These are phyloP conservation scores for Formica exsecta DNA, from an alignment of 1,140 invertebrate genomes.

Conservation along the genomic window DNA sequence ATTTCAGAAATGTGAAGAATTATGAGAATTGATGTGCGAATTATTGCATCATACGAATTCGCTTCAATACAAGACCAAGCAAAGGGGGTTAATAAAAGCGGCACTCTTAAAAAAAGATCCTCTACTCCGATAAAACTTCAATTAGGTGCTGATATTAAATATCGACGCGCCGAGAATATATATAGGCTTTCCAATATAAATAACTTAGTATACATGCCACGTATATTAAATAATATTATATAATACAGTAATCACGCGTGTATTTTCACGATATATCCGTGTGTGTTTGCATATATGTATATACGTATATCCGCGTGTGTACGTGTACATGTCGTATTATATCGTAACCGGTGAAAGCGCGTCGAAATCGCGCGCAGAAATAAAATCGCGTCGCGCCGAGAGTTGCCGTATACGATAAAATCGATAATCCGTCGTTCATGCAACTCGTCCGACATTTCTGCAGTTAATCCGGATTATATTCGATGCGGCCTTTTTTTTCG, in stretches of 20 bases:
- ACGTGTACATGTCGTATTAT: background rate
- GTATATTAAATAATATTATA: conserved; percentile 36
- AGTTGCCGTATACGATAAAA: conserved; percentile 63
- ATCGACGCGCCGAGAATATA: background rate
- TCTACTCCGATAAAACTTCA: background rate
- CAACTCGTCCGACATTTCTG: conserved; percentile 61
- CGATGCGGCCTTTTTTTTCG: conserved; percentile 28
- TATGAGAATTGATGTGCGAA: background rate
- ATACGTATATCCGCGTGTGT: no score
- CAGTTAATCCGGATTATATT: conserved; percentile 60
- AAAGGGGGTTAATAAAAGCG: background rate
- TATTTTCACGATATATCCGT: background rate
- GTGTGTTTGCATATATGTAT: background rate
- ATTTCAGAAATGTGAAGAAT: background rate
- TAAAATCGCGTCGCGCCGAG: conserved; percentile 57
- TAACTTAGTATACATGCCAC: background rate
- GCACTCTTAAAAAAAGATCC: background rate
- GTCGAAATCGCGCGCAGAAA: conserved; percentile 60
- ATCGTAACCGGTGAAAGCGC: conserved; percentile 63
- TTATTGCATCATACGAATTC: background rate
- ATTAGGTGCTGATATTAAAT: background rate
- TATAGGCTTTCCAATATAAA: background rate
- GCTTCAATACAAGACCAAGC: background rate
- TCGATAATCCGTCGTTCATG: conserved; percentile 65
- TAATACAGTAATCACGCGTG: conserved; percentile 14